These are phyloP conservation scores for Zootoca vivipara DNA, from an alignment of 2,113 vertebrate genomes.

Conservation along the genomic window DNA sequence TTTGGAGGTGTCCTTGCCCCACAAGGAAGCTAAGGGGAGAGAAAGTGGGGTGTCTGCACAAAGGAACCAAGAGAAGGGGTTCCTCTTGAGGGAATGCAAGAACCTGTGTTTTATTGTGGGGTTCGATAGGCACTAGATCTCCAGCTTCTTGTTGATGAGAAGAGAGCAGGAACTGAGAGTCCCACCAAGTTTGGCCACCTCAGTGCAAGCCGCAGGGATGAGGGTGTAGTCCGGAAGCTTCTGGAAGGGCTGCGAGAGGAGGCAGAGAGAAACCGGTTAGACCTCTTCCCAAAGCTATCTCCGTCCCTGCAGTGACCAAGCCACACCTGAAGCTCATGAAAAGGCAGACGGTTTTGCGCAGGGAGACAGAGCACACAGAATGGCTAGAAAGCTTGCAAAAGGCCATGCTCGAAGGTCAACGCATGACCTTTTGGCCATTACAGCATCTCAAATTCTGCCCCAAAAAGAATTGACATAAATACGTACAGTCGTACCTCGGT, in stretches of 20 bases:
- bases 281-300: neutral
- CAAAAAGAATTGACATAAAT: neutral
- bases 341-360: neutral
- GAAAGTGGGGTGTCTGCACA: neutral
- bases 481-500: no score
- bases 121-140: constrained; percentile 56
- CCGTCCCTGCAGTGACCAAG: neutral
- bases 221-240: constrained; percentile 88
- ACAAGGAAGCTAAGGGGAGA: neutral
- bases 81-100: neutral
- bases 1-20: neutral
- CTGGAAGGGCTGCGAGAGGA: constrained; percentile 82
- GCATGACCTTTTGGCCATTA: neutral
- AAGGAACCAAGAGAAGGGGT: neutral
- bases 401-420: neutral
- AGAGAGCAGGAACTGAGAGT: constrained; percentile 88
- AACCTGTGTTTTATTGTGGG: neutral
- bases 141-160: constrained; percentile 85
- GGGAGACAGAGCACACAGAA: neutral
- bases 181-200: constrained; percentile 85
- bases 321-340: neutral
- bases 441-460: neutral
- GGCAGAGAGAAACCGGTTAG: neutral
- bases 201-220: constrained; percentile 88
- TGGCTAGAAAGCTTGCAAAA: neutral